Base-by-base conservation (phyloP, 2,797 vertebrate species). In the Pipistrellus nathusii region DNA sequence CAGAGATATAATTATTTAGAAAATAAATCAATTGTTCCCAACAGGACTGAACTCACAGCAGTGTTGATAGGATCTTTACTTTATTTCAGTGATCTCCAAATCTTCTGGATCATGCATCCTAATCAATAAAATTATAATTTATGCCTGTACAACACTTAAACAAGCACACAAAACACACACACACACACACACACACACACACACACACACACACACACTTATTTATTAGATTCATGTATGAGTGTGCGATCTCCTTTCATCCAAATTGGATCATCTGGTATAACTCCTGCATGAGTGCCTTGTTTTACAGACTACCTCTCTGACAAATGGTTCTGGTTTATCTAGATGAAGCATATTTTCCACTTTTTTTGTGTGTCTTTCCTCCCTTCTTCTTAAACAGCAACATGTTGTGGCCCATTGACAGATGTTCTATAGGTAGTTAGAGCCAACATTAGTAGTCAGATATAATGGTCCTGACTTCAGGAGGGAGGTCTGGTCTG, bases 21-120 rank as follows among this genome's bases (percentile, higher is more conserved):
- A 8, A 53, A 35, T 83, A 44, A 93, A 94, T 64, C 15, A 80
- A n/a, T 44, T 69, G n/a, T 7, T 30, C 48, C 15, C 5, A 13
- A 32, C 13, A 62, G 21, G 17, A 71, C 15, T 75, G 35, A 88
- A 87, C n/a, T 18, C 68, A 91, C 14, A 73, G 41, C 21, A 21
- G 21, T 57, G 11, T 84, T 83, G 41, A 25, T 13, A 64, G 44
- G 23, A 75, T 64, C 48, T 75, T 13, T 48, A 2, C 25, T 91
- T 81, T 85, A 89, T 9, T 76, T 94, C 30, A 46, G n/a, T 85
- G 44, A 30, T 71, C 38, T 88, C 23, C 32, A 94, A 87, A 77
- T 35, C 9, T 30, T 76, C 90, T 88, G 38, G 27, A 51, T 96
- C 30, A 46, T 77, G 17, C 2, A 51, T 15, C 25, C 13, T 53